A percentile compares a stretch with the other conserved stretches of the same genome.
These are phyloP conservation scores for Rana temporaria DNA, from an alignment of 2,113 vertebrate species.

Conservation along the genomic window DNA sequence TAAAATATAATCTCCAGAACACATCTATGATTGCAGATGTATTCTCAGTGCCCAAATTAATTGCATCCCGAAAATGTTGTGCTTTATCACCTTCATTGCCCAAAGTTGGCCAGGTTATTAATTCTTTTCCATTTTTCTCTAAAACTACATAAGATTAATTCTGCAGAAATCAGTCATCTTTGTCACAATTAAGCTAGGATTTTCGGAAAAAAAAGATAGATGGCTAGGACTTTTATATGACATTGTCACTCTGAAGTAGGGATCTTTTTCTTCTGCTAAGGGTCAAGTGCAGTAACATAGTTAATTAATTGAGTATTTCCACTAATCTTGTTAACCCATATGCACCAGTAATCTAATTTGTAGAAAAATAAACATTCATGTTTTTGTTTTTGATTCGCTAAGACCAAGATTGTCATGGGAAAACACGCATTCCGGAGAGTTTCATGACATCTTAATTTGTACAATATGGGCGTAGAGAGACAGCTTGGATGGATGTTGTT, in stretches of 20 bases:
- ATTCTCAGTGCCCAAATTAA: too few species aligned
- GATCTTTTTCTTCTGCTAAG: background rate
- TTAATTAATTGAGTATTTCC: constrained; percentile 38
- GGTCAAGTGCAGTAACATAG: constrained; percentile 25
- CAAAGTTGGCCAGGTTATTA: too few species aligned
- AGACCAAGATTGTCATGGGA: constrained; percentile 24
- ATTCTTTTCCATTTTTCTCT: too few species aligned
- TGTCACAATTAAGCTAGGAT: too few species aligned
- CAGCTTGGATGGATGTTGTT: background rate
- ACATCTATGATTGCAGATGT: too few species aligned
- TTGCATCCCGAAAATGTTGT: too few species aligned
- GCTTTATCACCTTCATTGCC: too few species aligned
- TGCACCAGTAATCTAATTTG: constrained; percentile 13
- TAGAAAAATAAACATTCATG: constrained; percentile 36
- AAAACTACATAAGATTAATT: too few species aligned
- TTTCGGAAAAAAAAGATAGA: too few species aligned
- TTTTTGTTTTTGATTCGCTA: background rate
- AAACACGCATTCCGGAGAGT: constrained; percentile 18
- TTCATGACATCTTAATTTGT: constrained; percentile 25
- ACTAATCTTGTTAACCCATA: constrained; percentile 42
- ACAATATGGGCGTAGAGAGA: constrained; percentile 17
- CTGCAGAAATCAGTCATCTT: too few species aligned
- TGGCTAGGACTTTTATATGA: background rate
- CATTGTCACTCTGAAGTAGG: background rate
- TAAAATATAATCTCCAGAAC: too few species aligned